A percentile compares a stretch with the other conserved stretches of the same genome.
phyloP scores from a whole-genome alignment of 2,113 vertebrate genomes.

The Crocuta crocuta region DNA sequence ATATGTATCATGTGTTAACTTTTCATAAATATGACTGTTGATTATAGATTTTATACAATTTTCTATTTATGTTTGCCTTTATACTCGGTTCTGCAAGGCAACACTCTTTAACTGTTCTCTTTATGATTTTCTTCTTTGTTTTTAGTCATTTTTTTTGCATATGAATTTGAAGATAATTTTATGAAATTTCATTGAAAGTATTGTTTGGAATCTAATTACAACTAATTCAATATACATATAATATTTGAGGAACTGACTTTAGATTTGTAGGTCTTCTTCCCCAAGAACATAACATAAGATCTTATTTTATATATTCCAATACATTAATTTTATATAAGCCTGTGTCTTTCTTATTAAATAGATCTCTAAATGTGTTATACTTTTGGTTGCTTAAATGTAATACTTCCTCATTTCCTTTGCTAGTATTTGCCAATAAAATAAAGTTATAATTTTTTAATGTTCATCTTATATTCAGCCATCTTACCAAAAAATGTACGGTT shows the following conservation, averaged over 20 bases:
- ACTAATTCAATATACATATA: not conserved
- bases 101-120: not conserved
- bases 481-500: not conserved
- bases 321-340: not conserved
- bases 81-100: not conserved
- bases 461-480: not conserved
- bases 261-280: not conserved
- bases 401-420: not conserved
- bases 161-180: not conserved
- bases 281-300: not conserved
- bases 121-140: constrained; percentile 18
- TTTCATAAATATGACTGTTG: not conserved
- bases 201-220: constrained; percentile 13
- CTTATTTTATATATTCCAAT: not conserved
- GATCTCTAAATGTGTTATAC: not conserved
- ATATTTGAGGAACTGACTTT: constrained; percentile 7
- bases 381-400: not conserved
- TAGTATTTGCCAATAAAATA: not conserved
- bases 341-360: not conserved
- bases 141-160: not conserved
- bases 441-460: not conserved
- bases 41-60: not conserved
- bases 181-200: not conserved
- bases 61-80: not conserved
- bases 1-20: not conserved